Conservation (phyloP, 2,888 invertebrate genomes). For the Epistrophe eligans region DNA sequence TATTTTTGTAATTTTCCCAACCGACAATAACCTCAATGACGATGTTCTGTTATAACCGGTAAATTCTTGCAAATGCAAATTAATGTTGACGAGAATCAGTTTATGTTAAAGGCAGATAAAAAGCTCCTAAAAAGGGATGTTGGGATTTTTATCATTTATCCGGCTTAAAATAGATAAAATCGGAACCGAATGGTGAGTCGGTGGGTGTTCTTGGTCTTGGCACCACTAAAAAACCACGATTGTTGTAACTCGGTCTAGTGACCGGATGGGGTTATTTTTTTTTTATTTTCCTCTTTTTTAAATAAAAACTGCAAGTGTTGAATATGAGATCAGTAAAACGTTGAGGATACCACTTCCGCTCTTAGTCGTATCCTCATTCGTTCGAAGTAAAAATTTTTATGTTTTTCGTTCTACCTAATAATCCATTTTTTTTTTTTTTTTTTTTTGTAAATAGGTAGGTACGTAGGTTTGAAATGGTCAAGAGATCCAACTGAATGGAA, state of each 20-base stretch:
- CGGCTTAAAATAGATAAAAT: background rate
- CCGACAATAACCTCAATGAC: background rate
- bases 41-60: background rate
- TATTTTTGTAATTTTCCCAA: constrained; percentile 28
- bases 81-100: constrained; percentile 55
- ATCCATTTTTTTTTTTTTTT: no score
- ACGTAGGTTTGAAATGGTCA: no score
- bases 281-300: constrained; percentile 1
- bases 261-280: constrained; percentile 37
- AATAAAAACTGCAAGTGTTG: constrained; percentile 39
- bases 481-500: constrained; percentile 22
- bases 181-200: no score
- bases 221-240: constrained; percentile 40
- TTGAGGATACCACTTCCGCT: constrained; percentile 43
- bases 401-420: background rate
- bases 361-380: constrained; percentile 15
- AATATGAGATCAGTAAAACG: constrained; percentile 8
- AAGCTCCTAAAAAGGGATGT: constrained; percentile 26
- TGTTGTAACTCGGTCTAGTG: constrained; percentile 61
- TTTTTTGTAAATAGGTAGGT: no score
- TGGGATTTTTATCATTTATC: background rate
- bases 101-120: constrained; percentile 40
- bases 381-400: background rate
- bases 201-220: background rate
- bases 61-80: constrained; percentile 67